These are phyloP conservation scores for Alosa alosa DNA, from an alignment of 2,113 vertebrate genomes.

Conservation along the genomic window DNA sequence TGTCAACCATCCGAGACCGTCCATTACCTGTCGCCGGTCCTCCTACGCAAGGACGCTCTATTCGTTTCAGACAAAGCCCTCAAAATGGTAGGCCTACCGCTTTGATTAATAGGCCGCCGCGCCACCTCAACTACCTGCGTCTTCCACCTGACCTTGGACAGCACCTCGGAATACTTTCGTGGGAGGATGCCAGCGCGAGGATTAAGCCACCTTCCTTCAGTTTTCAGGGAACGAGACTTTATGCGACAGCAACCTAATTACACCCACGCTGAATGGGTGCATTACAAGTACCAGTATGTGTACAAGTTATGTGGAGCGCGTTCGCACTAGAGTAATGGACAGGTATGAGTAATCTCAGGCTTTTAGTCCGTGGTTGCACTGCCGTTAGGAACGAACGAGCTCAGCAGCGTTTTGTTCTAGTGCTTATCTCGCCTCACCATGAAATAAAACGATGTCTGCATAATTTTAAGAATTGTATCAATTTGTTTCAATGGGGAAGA, in stretches of 20 bases:
- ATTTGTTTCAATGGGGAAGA: neutral
- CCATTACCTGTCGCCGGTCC: neutral
- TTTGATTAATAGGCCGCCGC: neutral
- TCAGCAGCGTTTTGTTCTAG: neutral
- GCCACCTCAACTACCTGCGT: neutral
- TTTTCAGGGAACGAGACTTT: neutral
- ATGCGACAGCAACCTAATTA: conserved; percentile 13
- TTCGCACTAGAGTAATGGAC: neutral
- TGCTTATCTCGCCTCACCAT: neutral
- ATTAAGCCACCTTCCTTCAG: neutral
- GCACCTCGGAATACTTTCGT: neutral
- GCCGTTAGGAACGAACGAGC: neutral
- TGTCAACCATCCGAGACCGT: neutral
- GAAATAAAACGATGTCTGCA: neutral
- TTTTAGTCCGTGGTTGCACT: neutral
- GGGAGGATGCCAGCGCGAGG: neutral
- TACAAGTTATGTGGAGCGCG: neutral
- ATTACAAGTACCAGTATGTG: conserved; percentile 8
- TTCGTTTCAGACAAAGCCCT: neutral
- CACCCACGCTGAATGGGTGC: neutral
- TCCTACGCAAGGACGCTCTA: neutral
- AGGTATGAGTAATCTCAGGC: conserved; percentile 15
- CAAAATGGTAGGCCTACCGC: neutral
- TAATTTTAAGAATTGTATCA: neutral
- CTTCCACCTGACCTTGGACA: neutral